Evolutionary conservation across 2,888 invertebrate species (phyloP), one percentile per base, ranked within the genome.

Genomic region (Busseola fusca): DNA sequence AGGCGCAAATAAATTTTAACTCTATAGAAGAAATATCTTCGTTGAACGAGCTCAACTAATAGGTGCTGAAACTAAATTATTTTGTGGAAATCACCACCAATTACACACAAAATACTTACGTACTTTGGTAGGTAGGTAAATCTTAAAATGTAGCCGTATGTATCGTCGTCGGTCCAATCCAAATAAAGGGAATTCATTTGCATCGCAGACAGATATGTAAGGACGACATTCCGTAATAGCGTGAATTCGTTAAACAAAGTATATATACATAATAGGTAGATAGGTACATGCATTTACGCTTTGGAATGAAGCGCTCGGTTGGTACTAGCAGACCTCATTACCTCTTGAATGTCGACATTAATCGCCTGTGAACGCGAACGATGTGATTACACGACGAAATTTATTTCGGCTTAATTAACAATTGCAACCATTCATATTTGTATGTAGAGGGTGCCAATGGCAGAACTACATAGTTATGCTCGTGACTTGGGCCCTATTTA

Each of bases 361-460:
- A 84, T 83, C 69, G 69, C 62, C 69, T 66, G 66, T 62, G 59
- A 72, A 62, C 64, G 76, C 60, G 70, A 69, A 84, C 73, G 73
- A 73, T 62, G 78, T 78, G 82, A 78, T 80, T 80, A 81, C 64
- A 64, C 57, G 73, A 64, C 52, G 57, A 74, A 82, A 82, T 80
- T 82, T 76, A 80, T 75, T 65, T 68, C 68, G 54, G 18, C 48
- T 72, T 78, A 80, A 83, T 82, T 82, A 80, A 79, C 72, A 67
- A 72, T 82, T 72, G 71, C 72, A 73, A 60, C 37, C 54, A 57
- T 72, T 56, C 57, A 66, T 59, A 64, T n/a, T n/a, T 42, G 54
- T 48, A 50, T 50, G 10, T 50, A 50, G 40, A 58, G 57, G 50
- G 21, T 58, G 45, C 42, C 52, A 58, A 66, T 78, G 40, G 45